Percentiles rank a stretch among this genome's conserved stretches.
Evolutionary conservation across 2,113 vertebrate genomes (phyloP).

Genomic region (Scatophagus argus): DNA sequence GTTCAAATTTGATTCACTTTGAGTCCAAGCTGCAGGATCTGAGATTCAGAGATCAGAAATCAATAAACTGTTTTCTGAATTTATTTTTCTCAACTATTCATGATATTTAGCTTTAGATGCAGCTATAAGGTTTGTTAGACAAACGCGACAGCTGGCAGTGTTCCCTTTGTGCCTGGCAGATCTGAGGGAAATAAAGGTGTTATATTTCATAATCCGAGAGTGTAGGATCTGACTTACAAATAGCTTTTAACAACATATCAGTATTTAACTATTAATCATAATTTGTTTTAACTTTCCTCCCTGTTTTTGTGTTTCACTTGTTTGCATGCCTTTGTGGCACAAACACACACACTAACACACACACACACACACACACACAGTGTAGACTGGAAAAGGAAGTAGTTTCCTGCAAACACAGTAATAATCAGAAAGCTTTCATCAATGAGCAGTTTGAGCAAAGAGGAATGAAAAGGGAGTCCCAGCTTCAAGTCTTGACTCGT

Average conservation of each 20-base stretch:
- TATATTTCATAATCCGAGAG: background rate
- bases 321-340: background rate
- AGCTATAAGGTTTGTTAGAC: background rate
- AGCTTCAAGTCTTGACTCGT: background rate
- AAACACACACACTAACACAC: too few relatives aligned
- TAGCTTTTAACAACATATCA: background rate
- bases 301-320: too few relatives aligned
- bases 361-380: too few relatives aligned
- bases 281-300: too few relatives aligned
- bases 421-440: background rate
- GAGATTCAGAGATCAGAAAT: background rate
- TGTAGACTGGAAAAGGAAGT: background rate
- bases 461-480: background rate
- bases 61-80: background rate
- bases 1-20: background rate
- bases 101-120: background rate
- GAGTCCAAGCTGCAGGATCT: background rate
- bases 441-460: background rate
- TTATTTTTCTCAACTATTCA: too few relatives aligned
- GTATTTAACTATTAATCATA: background rate
- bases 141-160: too few relatives aligned
- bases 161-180: too few relatives aligned
- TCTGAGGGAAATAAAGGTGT: background rate
- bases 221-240: background rate
- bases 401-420: background rate